Conservation (phyloP, 2,113 vertebrate genomes). For the Cryptomyrus ogoouensis region DNA sequence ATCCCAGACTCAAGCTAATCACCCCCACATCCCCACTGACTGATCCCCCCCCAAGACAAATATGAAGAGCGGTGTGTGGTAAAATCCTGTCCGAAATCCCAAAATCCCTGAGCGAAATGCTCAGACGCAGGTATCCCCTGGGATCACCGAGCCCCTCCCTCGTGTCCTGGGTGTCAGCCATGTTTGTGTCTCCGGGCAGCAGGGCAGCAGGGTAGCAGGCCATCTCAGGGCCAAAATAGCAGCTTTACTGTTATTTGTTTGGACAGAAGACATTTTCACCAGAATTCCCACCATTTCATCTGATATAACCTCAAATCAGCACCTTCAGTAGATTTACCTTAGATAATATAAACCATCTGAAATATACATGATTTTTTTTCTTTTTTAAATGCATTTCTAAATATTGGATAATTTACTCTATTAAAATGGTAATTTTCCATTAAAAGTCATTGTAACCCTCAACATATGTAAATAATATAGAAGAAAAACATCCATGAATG, state of each 20-base stretch:
- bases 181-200: neutral
- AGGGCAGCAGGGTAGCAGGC: neutral
- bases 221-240: neutral
- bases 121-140: no score
- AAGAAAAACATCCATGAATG: neutral
- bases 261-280: neutral
- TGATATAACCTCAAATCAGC: neutral
- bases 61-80: conserved; percentile 55
- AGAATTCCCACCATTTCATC: neutral
- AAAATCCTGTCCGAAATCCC: conserved; percentile 50
- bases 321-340: neutral
- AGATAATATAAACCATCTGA: neutral
- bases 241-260: neutral
- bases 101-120: neutral
- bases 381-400: neutral
- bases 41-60: conserved; percentile 59
- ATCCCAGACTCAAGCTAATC: conserved; percentile 43
- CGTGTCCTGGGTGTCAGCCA: neutral
- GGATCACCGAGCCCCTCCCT: neutral
- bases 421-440: neutral
- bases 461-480: neutral
- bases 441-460: neutral
- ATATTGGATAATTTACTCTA: neutral
- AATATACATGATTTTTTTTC: neutral
- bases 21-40: conserved; percentile 40